Evolutionary conservation across 2,888 invertebrate species (phyloP), one percentile per base, ranked within the genome.

Genomic region (Caenorhabditis sp.): DNA sequence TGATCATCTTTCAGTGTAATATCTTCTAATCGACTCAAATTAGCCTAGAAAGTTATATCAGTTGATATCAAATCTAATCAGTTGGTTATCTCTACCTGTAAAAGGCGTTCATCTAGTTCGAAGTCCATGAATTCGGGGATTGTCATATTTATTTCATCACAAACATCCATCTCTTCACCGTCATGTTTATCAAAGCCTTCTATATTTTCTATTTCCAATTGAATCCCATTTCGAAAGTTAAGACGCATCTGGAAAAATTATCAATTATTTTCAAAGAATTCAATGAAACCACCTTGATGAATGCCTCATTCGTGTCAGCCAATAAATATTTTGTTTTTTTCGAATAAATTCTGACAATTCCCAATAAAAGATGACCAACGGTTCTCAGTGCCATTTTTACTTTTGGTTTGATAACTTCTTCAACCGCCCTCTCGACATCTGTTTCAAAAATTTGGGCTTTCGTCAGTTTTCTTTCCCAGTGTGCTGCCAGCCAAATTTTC

Each of bases 361-460:
- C 97, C 82, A 99, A 91, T 84, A 99, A 91, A 83, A 99, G 91
- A 91, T 99, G 97, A 26, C 97, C 97, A 31, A 97, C 96, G n/a
- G 97, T 99, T 82, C 97, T 91, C 73, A 99, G 90, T 57, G 97
- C 97, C 93, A 99, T 93, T 91, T 97, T 97, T 51, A 97, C 96
- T 92, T 97, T 97, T n/a, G 97, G 99, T 88, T 97, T 95, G 83
- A 99, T 91, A 88, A 99, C 97, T 83, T 97, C 97, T 89, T 99
- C 97, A 0, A 99, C 97, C 64, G 96, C 96, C 88, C 95, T 95
- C 88, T 96, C 96, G 84, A 99, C 97, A 88, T 97, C 97, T 0
- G 97, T 97, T 90, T 99, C 97, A 89, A 96, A 97, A 59, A 99
- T 97, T 91, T 99, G 97, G 70, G 97, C 97, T 89, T 97, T 97